Conservation (phyloP, 2,797 vertebrate species). For the Sphenodon punctatus region DNA sequence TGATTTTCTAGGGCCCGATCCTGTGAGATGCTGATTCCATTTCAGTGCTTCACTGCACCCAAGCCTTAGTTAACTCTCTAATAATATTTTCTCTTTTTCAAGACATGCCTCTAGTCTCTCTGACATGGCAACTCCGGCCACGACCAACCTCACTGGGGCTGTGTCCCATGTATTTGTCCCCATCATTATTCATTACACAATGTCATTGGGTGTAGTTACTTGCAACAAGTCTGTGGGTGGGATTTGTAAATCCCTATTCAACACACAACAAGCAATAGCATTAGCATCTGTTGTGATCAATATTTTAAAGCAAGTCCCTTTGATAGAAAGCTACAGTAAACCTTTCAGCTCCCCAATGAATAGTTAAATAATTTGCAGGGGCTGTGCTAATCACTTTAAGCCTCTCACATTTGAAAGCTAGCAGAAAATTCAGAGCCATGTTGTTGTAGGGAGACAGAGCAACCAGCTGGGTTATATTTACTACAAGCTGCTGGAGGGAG, state of each 20-base stretch:
- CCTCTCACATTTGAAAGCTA: slow-evolving; percentile 5
- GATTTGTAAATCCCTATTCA: slow-evolving; percentile 22
- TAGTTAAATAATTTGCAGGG: slow-evolving; percentile 33
- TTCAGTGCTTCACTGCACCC: neutral
- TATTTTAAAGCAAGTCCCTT: slow-evolving; percentile 37
- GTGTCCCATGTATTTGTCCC: too few species aligned
- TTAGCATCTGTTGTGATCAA: slow-evolving; percentile 43
- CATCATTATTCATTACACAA: neutral
- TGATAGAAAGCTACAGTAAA: slow-evolving; percentile 48
- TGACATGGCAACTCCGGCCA: neutral
- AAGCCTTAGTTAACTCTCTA: neutral
- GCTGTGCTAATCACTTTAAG: slow-evolving; percentile 11
- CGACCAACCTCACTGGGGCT: too few species aligned
- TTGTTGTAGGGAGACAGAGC: neutral
- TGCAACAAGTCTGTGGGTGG: neutral
- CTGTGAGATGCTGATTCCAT: neutral
- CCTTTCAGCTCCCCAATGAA: slow-evolving; percentile 9
- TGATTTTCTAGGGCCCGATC: neutral
- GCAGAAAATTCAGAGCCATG: slow-evolving; percentile 4
- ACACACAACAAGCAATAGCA: slow-evolving; percentile 29
- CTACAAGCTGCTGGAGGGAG: neutral
- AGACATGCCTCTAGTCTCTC: neutral
- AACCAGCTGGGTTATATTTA: neutral
- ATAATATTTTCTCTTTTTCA: neutral
- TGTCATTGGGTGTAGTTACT: neutral